These are phyloP conservation scores for Carollia perspicillata DNA, from an alignment of 2,113 vertebrate species.

Conservation along the genomic window DNA sequence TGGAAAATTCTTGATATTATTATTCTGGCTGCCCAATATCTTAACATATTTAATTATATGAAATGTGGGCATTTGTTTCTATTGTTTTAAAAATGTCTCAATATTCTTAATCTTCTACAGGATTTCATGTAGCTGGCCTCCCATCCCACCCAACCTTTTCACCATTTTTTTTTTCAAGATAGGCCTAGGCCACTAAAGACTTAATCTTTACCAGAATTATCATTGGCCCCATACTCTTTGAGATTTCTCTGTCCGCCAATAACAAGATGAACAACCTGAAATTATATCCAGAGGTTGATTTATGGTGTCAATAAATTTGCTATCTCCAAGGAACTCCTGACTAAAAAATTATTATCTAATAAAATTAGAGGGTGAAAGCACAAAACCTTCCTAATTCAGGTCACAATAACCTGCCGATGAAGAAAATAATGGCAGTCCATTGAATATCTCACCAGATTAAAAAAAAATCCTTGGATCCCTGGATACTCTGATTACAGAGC, in stretches of 20 bases:
- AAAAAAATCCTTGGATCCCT: background rate
- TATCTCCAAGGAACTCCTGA: constrained; percentile 26
- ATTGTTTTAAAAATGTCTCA: background rate
- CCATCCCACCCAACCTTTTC: background rate
- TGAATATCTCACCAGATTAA: background rate
- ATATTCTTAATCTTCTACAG: background rate
- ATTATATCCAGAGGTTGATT: constrained; percentile 40
- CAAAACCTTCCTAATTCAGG: constrained; percentile 34
- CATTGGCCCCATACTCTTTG: background rate
- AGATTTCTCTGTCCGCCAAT: background rate
- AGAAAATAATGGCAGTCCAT: background rate
- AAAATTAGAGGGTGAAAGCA: constrained; percentile 59
- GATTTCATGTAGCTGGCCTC: background rate
- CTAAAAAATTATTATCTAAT: constrained; percentile 67
- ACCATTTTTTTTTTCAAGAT: background rate
- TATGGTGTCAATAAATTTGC: constrained; percentile 53
- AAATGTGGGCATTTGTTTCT: background rate
- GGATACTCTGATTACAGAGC: background rate
- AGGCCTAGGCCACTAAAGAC: background rate
- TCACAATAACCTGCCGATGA: constrained; percentile 13
- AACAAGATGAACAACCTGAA: constrained; percentile 6
- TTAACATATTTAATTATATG: background rate
- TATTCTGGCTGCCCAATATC: background rate
- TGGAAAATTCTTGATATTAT: background rate
- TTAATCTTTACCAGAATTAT: constrained; percentile 20